Evolutionary conservation across 2,797 vertebrate species (phyloP).

Genomic region (Orestias chungarensis): DNA sequence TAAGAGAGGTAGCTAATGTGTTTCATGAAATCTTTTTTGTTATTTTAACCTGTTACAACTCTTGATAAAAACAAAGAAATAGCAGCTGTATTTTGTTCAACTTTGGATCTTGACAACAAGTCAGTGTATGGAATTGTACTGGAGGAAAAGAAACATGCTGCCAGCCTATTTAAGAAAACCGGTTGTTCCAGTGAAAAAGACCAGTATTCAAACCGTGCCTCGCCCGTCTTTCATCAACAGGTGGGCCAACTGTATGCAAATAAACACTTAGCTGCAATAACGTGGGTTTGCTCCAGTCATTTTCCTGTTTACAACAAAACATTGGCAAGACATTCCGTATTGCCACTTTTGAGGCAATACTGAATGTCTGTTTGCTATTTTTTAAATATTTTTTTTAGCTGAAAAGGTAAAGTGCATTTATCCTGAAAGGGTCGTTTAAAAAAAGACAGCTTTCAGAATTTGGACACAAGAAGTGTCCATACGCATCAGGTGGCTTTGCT

Average conservation of each 20-base stretch:
- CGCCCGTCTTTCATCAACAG: conserved; percentile 22
- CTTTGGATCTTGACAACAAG: not conserved
- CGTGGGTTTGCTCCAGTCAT: conserved; percentile 15
- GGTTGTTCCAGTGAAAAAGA: not conserved
- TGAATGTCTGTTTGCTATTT: not conserved
- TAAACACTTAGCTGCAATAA: conserved; percentile 16
- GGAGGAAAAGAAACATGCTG: conserved; percentile 5
- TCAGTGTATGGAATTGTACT: not conserved
- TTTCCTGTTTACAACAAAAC: not conserved
- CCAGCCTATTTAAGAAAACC: not conserved
- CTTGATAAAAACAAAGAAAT: not conserved
- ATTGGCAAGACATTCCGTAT: not conserved
- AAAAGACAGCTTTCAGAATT: not conserved
- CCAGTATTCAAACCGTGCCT: conserved; percentile 11
- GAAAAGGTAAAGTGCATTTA: too few relatives aligned
- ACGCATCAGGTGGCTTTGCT: not conserved
- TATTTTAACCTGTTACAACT: not conserved
- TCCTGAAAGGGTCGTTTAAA: not conserved
- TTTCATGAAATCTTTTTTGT: not conserved
- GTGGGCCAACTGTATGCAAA: conserved; percentile 64
- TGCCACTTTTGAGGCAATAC: too few relatives aligned
- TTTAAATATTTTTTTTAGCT: too few relatives aligned
- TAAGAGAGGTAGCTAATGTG: not conserved
- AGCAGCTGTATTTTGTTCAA: not conserved
- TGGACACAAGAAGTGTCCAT: not conserved